Evolutionary conservation across 2,797 vertebrate genomes (phyloP), one percentile per base, ranked within the genome.

Genomic region (Anolis apletophallus): DNA sequence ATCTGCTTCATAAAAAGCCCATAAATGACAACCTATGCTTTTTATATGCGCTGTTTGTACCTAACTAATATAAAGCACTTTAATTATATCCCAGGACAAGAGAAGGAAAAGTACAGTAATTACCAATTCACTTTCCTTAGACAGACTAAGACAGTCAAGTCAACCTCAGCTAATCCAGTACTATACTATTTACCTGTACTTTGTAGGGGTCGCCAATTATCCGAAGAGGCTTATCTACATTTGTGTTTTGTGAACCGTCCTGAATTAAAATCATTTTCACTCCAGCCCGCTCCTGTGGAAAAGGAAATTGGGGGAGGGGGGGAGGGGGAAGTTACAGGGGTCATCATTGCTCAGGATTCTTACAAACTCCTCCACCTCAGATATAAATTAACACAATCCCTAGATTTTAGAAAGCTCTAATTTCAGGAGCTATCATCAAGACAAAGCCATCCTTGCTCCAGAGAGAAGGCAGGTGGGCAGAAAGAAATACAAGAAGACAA

Each of bases 241-340:
- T 99, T 2, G 98, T 97, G 67, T 97, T 98, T 95, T 99, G 98
- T 83, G 98, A 98, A 52, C 97, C 97, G 85, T 99, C 98, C 93
- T 99, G 98, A 93, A 99, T 99, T 77, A 99, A 96, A 91, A 99
- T 98, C 98, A 99, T 99, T 95, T 99, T 99, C 83, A 99, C 98
- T 82, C 98, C 98, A 2, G 98, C 98, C 1, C 98, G 97, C 57
- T 99, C 98, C 98, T 99, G 80, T 6, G 76, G 12, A 4, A 55
- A 84, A 3, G 11, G 32, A 21, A 1, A 26, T 46, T 46, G 46
- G 46, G 46, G 46, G 46, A 12, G 1, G 12, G 29, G 57, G 16
- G 3, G 19, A 17, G 57, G 57, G 13, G 9, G 10, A 52, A 7
- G 7, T 79, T 32, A 74, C 50, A 26, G 13, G 6, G 4, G 10